A percentile compares a stretch with the other conserved stretches of the same genome.
Conservation (phyloP, 1,140 invertebrate species). For the Diprion similis region DNA sequence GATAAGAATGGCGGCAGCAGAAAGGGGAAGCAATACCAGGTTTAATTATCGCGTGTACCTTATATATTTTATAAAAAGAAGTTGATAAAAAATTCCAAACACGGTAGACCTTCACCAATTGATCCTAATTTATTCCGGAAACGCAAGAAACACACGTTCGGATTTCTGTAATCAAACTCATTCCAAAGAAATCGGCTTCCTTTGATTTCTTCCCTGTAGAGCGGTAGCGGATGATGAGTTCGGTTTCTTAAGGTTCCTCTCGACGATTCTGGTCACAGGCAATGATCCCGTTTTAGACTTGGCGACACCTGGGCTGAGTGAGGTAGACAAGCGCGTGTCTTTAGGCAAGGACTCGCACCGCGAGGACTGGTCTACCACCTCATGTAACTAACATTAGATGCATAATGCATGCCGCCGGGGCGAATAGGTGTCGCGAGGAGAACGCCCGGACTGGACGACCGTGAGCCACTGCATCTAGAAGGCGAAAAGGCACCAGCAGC, state of each 20-base stretch:
- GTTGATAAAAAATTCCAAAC: background rate
- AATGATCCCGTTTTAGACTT: too few relatives aligned
- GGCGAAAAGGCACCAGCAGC: background rate
- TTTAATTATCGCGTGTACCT: too few relatives aligned
- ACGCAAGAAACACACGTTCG: background rate
- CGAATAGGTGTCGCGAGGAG: conserved; percentile 36
- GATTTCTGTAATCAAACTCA: too few relatives aligned
- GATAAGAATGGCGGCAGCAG: too few relatives aligned
- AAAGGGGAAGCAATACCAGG: too few relatives aligned
- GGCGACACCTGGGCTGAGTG: conserved; percentile 32
- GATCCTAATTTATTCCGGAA: background rate
- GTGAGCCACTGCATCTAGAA: background rate
- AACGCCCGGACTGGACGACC: conserved; percentile 1
- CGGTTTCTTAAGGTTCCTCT: too few relatives aligned
- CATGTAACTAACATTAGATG: conserved; percentile 54
- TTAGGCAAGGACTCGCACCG: conserved; percentile 34
- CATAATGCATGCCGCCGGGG: conserved; percentile 44
- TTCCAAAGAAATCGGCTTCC: too few relatives aligned
- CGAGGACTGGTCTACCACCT: conserved; percentile 43
- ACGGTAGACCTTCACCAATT: background rate
- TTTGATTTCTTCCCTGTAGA: too few relatives aligned
- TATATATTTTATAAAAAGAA: too few relatives aligned
- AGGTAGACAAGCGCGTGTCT: conserved; percentile 43
- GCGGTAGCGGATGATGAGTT: too few relatives aligned
- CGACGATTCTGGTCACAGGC: too few relatives aligned